Base-by-base conservation (phyloP, 2,113 vertebrate genomes). In the Cheirogaleus medius region DNA sequence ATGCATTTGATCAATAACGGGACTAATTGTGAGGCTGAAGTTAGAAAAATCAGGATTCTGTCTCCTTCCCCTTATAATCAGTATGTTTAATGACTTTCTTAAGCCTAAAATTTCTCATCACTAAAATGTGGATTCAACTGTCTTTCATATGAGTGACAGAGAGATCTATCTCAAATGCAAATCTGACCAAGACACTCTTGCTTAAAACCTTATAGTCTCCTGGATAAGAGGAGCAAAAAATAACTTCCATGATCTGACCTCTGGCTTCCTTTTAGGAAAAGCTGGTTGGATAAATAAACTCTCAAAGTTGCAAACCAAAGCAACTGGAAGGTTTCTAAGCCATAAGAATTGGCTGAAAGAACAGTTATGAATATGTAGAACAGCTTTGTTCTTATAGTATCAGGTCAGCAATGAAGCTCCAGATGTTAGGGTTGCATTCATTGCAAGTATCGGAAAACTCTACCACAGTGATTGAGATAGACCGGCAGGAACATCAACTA, bases 41-140 rank as follows among this genome's bases (percentile, higher is more conserved):
- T 91, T 86, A 89, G 58, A 56, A 95, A 90, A 86, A 56, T 84
- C 13, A 49, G 80, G 18, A 87, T 76, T 76, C 42, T 92, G 18
- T 23, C 1, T 83, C 89, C n/a, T 87, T 76, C 77, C 15, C 27
- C 39, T 92, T 71, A 47, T n/a, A 60, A 47, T 73, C 47, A n/a
- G 23, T 27, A 6, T 52, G n/a, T 74, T 94, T 37, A 76, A 2
- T 44, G 6, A 82, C 64, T 8, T 71, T 73, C 42, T 2, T 84
- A 37, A 85, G 10, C 20, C 27, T 60, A 81, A 71, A 77, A n/a
- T 44, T 76, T 87, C n/a, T 89, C 58, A 58, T 69, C 29, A 76
- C 23, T 87, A 74, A 87, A 95, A 71, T 54, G 27, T 17, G 9
- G 21, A 86, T 73, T 29, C 47, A 87, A 64, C 18, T 83, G n/a